Percentiles rank a stretch among this genome's conserved stretches.
Conservation (phyloP, 1,140 invertebrate genomes). For the Thaumatotibia leucotreta region DNA sequence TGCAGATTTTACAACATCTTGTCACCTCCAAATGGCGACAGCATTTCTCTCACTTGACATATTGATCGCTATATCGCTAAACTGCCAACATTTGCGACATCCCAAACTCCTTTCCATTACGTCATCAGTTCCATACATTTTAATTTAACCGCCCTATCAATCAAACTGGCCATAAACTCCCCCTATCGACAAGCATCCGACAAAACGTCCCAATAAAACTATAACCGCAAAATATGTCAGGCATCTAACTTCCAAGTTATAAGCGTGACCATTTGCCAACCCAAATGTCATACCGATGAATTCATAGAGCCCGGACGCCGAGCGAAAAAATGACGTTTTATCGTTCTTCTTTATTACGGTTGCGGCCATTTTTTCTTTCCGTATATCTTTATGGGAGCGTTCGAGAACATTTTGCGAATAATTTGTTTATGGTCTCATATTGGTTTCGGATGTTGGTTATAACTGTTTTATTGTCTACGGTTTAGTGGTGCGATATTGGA, state of each 20-base stretch:
- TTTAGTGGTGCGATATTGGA: not conserved
- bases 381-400: slow-evolving; percentile 53
- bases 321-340: no score
- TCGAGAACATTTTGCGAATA: slow-evolving; percentile 45
- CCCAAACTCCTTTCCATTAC: not conserved
- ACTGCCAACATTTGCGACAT: no score
- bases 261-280: slow-evolving; percentile 61
- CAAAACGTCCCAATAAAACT: slow-evolving; percentile 61
- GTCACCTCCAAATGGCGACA: no score
- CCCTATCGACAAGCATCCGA: slow-evolving; percentile 43
- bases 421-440: slow-evolving; percentile 68
- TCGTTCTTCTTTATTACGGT: slow-evolving; percentile 72
- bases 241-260: slow-evolving; percentile 55
- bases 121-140: not conserved
- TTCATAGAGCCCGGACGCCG: slow-evolving; percentile 61
- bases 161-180: not conserved
- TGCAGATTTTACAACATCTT: no score
- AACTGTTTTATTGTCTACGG: not conserved
- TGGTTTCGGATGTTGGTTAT: slow-evolving; percentile 31
- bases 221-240: slow-evolving; percentile 66
- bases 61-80: no score
- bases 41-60: no score
- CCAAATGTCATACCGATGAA: slow-evolving; percentile 75
- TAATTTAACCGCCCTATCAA: not conserved
- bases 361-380: slow-evolving; percentile 44